Evolutionary conservation across 2,797 vertebrate genomes (phyloP).

Genomic region (Pipistrellus kuhlii): DNA sequence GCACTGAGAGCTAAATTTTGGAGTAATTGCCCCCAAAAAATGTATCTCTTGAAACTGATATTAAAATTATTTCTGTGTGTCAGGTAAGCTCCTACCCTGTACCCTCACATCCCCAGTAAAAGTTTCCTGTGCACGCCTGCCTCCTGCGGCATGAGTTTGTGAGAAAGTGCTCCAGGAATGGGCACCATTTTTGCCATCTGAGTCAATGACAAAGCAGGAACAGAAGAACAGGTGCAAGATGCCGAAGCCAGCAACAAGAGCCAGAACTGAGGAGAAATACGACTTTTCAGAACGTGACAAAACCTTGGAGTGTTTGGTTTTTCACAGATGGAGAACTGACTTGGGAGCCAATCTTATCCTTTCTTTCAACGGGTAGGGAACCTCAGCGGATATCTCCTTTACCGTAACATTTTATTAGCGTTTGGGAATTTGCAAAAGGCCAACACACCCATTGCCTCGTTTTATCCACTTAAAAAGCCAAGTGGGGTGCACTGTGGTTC

Average conservation of each 20-base stretch:
- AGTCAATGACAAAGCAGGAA: constrained; percentile 50
- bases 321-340: not conserved
- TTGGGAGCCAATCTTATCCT: not conserved
- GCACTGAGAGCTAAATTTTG: not conserved
- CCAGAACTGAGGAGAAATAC: not conserved
- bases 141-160: not conserved
- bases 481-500: not conserved
- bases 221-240: constrained; percentile 43
- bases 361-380: not conserved
- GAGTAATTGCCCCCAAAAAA: not conserved
- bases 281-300: constrained; percentile 36
- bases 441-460: not conserved
- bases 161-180: not conserved
- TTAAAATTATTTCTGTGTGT: not conserved
- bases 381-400: not conserved
- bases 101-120: not conserved
- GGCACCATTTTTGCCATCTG: not conserved
- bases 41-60: not conserved
- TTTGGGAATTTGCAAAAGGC: not conserved
- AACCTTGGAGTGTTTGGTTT: not conserved
- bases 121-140: too few relatives aligned
- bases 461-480: not conserved
- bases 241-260: constrained; percentile 39
- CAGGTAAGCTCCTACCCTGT: not conserved
- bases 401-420: not conserved